A percentile compares a stretch with the other conserved stretches of the same genome.
These are phyloP conservation scores for Anguilla obscura DNA, from an alignment of 2,797 vertebrate species.

Conservation along the genomic window DNA sequence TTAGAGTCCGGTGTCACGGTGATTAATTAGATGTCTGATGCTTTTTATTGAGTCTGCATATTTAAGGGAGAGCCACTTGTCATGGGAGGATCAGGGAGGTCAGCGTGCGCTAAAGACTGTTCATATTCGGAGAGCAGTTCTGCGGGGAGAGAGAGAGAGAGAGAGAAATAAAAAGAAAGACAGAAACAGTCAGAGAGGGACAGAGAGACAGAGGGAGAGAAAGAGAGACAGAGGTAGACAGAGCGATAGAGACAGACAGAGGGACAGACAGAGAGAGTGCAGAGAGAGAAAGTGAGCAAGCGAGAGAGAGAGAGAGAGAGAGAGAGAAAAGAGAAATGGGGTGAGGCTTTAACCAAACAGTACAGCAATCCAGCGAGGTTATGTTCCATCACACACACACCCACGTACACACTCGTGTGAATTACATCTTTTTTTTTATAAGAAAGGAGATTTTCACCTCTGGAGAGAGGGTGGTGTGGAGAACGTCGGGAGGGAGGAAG, in stretches of 20 bases:
- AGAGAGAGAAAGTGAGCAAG: too few relatives aligned
- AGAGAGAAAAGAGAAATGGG: background rate
- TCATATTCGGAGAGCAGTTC: background rate
- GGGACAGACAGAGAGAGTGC: too few relatives aligned
- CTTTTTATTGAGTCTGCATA: constrained; percentile 32
- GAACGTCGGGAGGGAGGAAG: background rate
- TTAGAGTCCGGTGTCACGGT: constrained; percentile 32
- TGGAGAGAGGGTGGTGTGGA: background rate
- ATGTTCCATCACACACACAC: constrained; percentile 41
- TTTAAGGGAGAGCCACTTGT: constrained; percentile 30
- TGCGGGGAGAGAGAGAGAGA: background rate
- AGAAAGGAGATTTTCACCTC: background rate
- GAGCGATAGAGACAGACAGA: background rate
- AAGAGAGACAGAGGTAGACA: background rate
- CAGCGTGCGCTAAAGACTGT: background rate
- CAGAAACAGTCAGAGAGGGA: background rate
- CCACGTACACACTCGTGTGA: constrained; percentile 42
- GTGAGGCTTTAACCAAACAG: background rate
- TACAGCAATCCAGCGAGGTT: background rate
- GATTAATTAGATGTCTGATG: constrained; percentile 39
- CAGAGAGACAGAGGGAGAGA: background rate
- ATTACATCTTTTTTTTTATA: background rate
- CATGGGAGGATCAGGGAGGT: background rate
- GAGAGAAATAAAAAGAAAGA: background rate
- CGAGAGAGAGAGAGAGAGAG: too few relatives aligned